phyloP scores from a whole-genome alignment of 2,888 invertebrate genomes.

The Megalurothrips usitatus region DNA sequence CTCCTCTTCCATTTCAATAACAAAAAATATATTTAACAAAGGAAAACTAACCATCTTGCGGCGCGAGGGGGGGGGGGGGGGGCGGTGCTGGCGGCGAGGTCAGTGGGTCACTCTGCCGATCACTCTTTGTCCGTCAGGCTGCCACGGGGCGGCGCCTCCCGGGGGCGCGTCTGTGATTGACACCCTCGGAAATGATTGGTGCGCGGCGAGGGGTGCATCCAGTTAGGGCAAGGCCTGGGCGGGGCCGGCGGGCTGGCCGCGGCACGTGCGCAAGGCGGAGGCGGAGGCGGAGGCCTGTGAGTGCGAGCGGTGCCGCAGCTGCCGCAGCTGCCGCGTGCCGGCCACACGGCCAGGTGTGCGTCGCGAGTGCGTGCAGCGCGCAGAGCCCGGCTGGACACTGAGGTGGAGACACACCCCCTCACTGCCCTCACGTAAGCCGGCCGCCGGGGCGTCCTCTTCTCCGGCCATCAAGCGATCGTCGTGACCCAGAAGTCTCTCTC shows the following conservation, averaged over 20 bases:
- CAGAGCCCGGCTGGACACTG: not conserved
- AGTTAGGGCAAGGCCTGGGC: not conserved
- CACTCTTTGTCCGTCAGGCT: not conserved
- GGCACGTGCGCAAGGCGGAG: not conserved
- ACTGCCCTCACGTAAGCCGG: no score
- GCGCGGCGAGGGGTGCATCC: not conserved
- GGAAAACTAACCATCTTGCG: not conserved
- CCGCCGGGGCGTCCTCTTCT: no score
- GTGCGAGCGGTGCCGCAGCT: not conserved
- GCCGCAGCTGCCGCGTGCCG: not conserved
- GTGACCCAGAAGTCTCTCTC: no score
- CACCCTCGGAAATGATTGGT: conserved; percentile 18
- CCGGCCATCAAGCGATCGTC: no score
- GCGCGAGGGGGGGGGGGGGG: not conserved
- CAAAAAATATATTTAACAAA: no score
- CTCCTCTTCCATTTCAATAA: no score
- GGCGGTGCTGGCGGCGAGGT: not conserved
- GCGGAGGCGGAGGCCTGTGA: not conserved
- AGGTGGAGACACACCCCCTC: no score
- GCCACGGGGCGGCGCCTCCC: not conserved
- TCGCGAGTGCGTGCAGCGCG: not conserved
- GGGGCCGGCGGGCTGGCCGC: not conserved
- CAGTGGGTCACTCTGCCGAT: not conserved
- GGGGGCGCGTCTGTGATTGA: not conserved
- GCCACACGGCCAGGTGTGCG: not conserved